Evolutionary conservation across 2,888 invertebrate species (phyloP).

Genomic region (Sinhomidia bicolor): DNA sequence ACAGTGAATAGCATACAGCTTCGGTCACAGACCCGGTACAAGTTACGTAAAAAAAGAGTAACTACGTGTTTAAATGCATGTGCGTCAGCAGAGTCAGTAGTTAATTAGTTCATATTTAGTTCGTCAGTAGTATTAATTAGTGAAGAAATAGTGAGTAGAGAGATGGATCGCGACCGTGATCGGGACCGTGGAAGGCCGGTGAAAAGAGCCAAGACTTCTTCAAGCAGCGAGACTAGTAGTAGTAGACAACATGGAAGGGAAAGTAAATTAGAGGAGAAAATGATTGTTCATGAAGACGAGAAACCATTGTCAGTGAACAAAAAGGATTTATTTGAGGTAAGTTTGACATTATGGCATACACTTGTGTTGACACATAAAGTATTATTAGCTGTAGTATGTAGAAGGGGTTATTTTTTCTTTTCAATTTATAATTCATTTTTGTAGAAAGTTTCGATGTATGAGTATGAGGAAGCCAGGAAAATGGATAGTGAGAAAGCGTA

Average conservation of each 20-base stretch:
- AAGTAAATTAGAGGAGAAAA: conserved; percentile 24
- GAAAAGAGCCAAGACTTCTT: conserved; percentile 48
- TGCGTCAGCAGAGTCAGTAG: too few relatives aligned
- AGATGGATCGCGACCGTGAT: conserved; percentile 47
- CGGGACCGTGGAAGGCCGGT: conserved; percentile 39
- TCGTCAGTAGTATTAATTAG: too few relatives aligned
- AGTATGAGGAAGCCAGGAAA: conserved; percentile 70
- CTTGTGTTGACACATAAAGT: not conserved
- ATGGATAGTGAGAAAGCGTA: conserved; percentile 46
- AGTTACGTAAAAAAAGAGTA: too few relatives aligned
- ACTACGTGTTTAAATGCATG: too few relatives aligned
- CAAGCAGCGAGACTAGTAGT: conserved; percentile 39
- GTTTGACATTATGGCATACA: too few relatives aligned
- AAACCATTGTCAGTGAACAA: conserved; percentile 52
- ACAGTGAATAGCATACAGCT: too few relatives aligned
- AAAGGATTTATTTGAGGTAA: conserved; percentile 78
- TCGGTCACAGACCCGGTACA: too few relatives aligned
- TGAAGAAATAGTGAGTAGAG: not conserved
- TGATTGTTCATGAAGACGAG: conserved; percentile 52
- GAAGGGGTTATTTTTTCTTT: too few relatives aligned
- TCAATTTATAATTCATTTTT: too few relatives aligned
- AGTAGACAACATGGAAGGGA: conserved; percentile 11
- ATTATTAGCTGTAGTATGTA: too few relatives aligned
- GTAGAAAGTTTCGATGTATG: conserved; percentile 71
- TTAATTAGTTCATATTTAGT: too few relatives aligned